These are phyloP conservation scores for Gasteruption jaculator DNA, from an alignment of 2,888 invertebrate genomes.

Conservation along the genomic window DNA sequence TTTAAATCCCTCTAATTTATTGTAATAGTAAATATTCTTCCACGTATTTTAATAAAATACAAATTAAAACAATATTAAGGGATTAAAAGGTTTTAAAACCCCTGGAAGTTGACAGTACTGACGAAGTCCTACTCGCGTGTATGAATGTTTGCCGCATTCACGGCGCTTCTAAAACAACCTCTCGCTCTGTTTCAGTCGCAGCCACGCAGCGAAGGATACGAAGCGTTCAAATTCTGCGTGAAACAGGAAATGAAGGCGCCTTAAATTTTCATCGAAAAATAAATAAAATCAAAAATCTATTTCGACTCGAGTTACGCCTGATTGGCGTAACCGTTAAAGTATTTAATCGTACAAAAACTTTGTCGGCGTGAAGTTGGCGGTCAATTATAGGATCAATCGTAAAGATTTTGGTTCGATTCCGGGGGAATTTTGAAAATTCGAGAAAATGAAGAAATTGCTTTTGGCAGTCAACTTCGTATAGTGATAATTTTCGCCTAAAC, in stretches of 20 bases:
- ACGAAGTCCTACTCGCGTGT: no score
- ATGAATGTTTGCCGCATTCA: no score
- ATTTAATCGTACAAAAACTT: background rate
- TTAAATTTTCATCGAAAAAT: conserved; percentile 22
- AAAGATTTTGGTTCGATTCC: no score
- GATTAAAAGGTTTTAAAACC: conserved; percentile 6
- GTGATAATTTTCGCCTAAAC: no score
- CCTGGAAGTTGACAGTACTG: no score
- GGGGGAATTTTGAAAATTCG: no score
- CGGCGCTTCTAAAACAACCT: no score
- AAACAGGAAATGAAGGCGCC: conserved; percentile 85
- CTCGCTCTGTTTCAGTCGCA: conserved; percentile 67
- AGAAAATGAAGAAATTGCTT: no score
- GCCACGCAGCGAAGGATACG: conserved; percentile 87
- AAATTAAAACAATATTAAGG: background rate
- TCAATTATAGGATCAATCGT: no score
- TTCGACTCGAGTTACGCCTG: conserved; percentile 3
- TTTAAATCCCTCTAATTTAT: conserved; percentile 1
- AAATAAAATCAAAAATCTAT: no score
- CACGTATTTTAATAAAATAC: background rate
- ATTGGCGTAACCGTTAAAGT: background rate
- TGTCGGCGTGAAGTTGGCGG: no score
- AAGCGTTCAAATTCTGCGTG: conserved; percentile 85
- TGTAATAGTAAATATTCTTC: conserved; percentile 3
- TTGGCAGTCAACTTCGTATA: no score